Evolutionary conservation across 2,797 vertebrate species (phyloP).

Genomic region (Glyptemys insculpta): DNA sequence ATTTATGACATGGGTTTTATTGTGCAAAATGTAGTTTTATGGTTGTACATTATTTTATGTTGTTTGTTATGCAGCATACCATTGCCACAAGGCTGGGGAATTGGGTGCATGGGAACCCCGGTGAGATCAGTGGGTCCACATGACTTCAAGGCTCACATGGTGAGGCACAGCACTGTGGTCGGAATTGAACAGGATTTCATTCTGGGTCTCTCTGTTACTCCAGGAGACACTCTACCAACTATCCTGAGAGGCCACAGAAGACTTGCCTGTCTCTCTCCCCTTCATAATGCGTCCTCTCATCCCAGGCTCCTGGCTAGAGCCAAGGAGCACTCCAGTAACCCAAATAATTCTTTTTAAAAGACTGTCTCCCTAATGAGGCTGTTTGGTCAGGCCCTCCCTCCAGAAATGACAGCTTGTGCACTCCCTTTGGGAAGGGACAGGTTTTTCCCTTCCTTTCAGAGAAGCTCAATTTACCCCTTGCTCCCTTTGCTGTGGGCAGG

Average conservation of each 20-base stretch:
- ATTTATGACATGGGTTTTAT: not conserved
- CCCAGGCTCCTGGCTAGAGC: too few relatives aligned
- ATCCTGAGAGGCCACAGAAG: too few relatives aligned
- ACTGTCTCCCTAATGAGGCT: not conserved
- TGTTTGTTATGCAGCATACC: not conserved
- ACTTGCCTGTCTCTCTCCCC: too few relatives aligned
- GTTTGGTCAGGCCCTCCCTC: not conserved
- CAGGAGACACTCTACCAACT: too few relatives aligned
- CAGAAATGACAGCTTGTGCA: not conserved
- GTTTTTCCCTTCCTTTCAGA: not conserved
- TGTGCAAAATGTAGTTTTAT: not conserved
- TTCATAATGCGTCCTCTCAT: too few relatives aligned
- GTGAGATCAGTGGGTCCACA: not conserved
- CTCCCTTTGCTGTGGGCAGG: not conserved
- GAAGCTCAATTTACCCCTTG: not conserved
- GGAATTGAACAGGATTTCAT: too few relatives aligned
- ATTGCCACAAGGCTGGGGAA: not conserved
- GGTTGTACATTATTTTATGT: not conserved
- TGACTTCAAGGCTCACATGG: too few relatives aligned
- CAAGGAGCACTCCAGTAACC: too few relatives aligned
- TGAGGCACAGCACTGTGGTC: too few relatives aligned
- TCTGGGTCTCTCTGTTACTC: too few relatives aligned
- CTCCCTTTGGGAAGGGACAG: not conserved
- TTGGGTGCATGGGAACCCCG: not conserved
- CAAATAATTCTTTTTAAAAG: not conserved